A percentile compares a stretch with the other conserved stretches of the same genome.
Conservation (phyloP, 2,797 vertebrate genomes). For the Myripristis murdjan region DNA sequence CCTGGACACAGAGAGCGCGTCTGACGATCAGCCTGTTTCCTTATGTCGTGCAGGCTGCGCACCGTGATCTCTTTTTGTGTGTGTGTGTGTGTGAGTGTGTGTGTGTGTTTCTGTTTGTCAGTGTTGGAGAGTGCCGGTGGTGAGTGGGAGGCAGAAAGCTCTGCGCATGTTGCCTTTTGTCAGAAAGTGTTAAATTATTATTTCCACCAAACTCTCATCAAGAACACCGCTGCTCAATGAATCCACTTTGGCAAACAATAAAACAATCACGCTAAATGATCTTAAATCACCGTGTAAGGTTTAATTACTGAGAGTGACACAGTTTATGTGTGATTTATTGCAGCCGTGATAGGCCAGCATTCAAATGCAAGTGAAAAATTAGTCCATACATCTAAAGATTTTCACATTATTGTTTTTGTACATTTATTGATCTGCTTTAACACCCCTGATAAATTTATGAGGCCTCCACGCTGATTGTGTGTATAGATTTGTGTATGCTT, state of each 20-base stretch:
- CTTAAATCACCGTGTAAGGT: conserved; percentile 16
- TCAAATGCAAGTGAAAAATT: conserved; percentile 32
- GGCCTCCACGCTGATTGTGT: conserved; percentile 64
- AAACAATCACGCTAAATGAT: conserved; percentile 35
- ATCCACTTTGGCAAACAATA: neutral
- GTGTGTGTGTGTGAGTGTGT: conserved; percentile 20
- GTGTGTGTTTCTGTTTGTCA: neutral
- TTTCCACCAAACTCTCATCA: neutral
- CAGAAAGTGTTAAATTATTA: neutral
- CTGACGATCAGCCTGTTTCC: conserved; percentile 62
- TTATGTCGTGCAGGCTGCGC: conserved; percentile 58
- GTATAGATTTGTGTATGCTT: conserved; percentile 80
- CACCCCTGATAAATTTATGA: conserved; percentile 71
- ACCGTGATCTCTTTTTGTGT: conserved; percentile 40
- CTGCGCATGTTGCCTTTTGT: conserved; percentile 7
- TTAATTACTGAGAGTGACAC: conserved; percentile 31
- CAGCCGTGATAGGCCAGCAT: conserved; percentile 18
- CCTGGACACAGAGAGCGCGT: conserved; percentile 60
- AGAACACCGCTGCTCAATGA: neutral
- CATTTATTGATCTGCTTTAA: conserved; percentile 73
- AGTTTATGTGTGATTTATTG: conserved; percentile 14
- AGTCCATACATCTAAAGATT: conserved; percentile 45
- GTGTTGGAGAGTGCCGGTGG: neutral
- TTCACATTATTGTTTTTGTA: conserved; percentile 51
- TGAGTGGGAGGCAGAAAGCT: conserved; percentile 7